Base-by-base conservation (phyloP, 2,888 invertebrate genomes). In the Synanthedon formicaeformis region DNA sequence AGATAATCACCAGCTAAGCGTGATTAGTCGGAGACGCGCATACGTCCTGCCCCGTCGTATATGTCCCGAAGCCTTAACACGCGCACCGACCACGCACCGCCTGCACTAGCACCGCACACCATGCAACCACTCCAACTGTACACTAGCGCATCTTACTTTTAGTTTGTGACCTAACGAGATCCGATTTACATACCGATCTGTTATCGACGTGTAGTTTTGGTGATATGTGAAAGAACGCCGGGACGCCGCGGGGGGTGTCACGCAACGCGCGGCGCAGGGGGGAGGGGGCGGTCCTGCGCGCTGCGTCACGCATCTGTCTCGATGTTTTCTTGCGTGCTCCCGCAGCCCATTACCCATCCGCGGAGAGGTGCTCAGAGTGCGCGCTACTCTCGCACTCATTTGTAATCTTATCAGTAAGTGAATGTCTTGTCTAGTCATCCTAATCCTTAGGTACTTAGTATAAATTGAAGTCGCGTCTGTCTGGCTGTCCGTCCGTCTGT, bases 261-360 rank as follows among this genome's bases (percentile, higher is more conserved):
- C 71, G 69, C 76, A 73, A 73, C 75, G 75, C 71, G 61, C 67
- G 73, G 72, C 60, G 71, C 64, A 76, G 27, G 53, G 50, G 45
- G 55, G 48, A 23, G 50, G 45, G 75, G 73, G 78, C 68, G 80
- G 64, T 80, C 82, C 84, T 85, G 86, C 86, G 85, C 86, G 82
- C 78, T 85, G 86, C 85, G 86, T 81, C 82, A 86, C 86, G 86
- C 86, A 85, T 84, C 81, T 78, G 73, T 81, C 83, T 81, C 77
- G 75, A 67, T 72, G 73, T 62, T 69, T 78, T 70, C 81, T 78
- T 81, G 79, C 78, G 81, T 79, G 78, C 73, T 73, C 77, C 75
- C 80, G 79, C 78, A 77, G 66, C 72, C 69, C 68, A 74, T 75
- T 78, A 81, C 80, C 85, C 78, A 81, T 80, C 84, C 78, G 80